Conservation (phyloP, 2,888 invertebrate species). For the Archips xylosteana region DNA sequence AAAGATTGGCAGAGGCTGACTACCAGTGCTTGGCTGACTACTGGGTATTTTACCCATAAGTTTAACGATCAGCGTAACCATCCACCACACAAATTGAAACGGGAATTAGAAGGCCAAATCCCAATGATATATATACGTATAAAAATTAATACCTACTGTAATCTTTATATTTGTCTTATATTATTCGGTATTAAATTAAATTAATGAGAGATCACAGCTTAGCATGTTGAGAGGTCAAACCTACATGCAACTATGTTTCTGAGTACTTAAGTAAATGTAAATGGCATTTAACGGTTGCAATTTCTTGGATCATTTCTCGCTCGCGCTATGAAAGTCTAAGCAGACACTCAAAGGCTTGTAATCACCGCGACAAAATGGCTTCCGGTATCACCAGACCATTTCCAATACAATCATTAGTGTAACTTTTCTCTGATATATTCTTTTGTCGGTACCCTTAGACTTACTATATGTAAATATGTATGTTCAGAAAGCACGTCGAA, state of each 20-base stretch:
- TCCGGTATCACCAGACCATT: background rate
- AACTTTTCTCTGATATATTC: background rate
- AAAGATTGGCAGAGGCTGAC: too few relatives aligned
- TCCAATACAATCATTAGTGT: too few relatives aligned
- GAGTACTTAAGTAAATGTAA: background rate
- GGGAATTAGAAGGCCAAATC: background rate
- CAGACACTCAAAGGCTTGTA: conserved; percentile 39
- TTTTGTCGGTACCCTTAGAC: background rate
- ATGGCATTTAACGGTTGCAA: conserved; percentile 58
- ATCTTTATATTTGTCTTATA: background rate
- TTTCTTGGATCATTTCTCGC: conserved; percentile 62
- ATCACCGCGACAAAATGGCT: conserved; percentile 10
- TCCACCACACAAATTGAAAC: too few relatives aligned
- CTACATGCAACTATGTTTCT: background rate
- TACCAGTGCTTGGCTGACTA: too few relatives aligned
- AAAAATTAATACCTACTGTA: background rate
- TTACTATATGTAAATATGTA: background rate
- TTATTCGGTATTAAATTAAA: background rate
- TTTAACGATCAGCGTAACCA: too few relatives aligned
- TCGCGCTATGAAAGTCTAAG: conserved; percentile 51
- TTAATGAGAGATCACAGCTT: background rate
- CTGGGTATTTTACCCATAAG: too few relatives aligned
- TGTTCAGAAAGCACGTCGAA: background rate
- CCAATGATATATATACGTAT: background rate
- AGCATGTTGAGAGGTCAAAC: background rate